Percentiles rank a stretch among this genome's conserved stretches.
Evolutionary conservation across 2,113 vertebrate genomes (phyloP).

Genomic region (Sterrhoptilus dennistouni): DNA sequence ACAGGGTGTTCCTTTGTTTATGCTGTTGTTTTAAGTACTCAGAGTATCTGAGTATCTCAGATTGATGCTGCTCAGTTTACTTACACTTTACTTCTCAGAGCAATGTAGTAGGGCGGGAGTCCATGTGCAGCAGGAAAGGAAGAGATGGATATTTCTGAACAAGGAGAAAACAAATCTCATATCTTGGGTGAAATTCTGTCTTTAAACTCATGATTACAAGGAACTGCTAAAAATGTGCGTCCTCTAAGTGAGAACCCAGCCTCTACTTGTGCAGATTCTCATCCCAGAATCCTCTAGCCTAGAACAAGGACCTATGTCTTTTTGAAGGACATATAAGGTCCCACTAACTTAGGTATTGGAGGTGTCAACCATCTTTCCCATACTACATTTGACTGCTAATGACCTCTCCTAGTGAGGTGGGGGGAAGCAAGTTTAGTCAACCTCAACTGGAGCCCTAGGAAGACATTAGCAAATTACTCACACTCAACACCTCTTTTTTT

Average conservation of each 20-base stretch:
- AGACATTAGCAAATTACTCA: background rate
- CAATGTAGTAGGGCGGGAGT: background rate
- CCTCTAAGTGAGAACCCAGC: background rate
- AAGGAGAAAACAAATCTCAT: accelerated
- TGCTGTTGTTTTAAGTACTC: background rate
- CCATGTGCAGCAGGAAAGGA: background rate
- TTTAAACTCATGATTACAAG: background rate
- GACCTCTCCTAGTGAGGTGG: background rate
- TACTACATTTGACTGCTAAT: background rate
- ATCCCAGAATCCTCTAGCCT: background rate
- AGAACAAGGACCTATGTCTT: background rate
- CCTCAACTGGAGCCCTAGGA: background rate
- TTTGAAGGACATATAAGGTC: background rate
- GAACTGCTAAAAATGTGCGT: background rate
- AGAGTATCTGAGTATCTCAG: background rate
- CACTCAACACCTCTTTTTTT: background rate
- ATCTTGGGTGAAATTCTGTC: background rate
- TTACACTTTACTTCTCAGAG: background rate
- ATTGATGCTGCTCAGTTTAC: background rate
- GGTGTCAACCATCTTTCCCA: background rate
- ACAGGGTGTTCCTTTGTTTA: background rate
- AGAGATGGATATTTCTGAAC: background rate
- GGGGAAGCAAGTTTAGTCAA: background rate
- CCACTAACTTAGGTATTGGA: background rate
- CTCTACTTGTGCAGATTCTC: background rate